These are phyloP conservation scores for Falco peregrinus DNA, from an alignment of 2,797 vertebrate genomes.

Conservation along the genomic window DNA sequence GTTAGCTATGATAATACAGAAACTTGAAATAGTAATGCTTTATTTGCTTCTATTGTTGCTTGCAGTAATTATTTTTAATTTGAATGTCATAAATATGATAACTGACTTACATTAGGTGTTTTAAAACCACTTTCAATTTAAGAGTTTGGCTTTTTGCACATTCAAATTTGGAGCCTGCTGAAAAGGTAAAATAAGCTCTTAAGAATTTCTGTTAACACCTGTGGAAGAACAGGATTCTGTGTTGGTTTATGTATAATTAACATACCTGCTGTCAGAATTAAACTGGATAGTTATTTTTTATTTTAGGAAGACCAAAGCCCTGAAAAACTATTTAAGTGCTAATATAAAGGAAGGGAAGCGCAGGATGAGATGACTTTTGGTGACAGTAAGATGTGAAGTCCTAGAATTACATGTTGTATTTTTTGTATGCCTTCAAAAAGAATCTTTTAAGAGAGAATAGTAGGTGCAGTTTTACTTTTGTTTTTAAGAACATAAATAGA, in stretches of 20 bases:
- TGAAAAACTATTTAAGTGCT: background rate
- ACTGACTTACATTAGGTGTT: background rate
- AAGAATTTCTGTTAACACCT: background rate
- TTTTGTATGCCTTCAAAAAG: background rate
- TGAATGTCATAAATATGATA: background rate
- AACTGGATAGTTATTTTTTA: background rate
- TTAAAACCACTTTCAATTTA: background rate
- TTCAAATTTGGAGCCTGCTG: background rate
- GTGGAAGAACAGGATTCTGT: background rate
- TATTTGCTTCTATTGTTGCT: background rate
- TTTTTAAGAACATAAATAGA: background rate
- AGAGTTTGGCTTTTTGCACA: background rate
- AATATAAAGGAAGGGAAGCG: background rate
- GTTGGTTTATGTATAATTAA: background rate
- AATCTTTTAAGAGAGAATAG: background rate
- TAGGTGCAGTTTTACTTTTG: background rate
- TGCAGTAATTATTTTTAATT: background rate
- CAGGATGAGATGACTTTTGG: background rate
- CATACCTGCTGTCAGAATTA: background rate
- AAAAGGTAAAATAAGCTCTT: background rate
- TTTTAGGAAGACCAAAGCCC: background rate
- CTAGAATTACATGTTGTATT: background rate
- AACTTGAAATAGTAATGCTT: background rate
- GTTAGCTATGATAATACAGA: background rate
- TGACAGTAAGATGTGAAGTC: background rate